Conservation (phyloP, 2,888 invertebrate genomes). For the Orthosia cruda region DNA sequence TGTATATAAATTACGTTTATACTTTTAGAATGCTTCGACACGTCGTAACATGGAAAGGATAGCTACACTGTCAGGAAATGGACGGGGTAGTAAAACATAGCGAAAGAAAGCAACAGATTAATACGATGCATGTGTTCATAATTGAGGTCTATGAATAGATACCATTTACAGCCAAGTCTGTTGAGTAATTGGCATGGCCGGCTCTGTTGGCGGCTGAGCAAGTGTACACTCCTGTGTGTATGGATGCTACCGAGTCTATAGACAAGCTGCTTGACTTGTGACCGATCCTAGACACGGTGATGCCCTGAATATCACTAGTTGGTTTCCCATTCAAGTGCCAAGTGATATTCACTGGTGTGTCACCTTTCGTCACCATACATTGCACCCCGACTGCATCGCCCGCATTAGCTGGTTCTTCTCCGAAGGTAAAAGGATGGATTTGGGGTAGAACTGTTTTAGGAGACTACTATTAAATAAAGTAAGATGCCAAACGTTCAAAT, state of each 20-base stretch:
- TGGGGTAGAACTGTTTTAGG: slow-evolving; percentile 93
- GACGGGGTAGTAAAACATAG: slow-evolving; percentile 32
- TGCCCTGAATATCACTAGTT: slow-evolving; percentile 90
- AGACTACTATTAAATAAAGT: slow-evolving; percentile 60
- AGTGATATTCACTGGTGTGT: slow-evolving; percentile 94
- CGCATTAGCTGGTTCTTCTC: slow-evolving; percentile 95
- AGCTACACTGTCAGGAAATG: slow-evolving; percentile 24
- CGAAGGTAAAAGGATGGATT: slow-evolving; percentile 95
- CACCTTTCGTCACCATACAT: slow-evolving; percentile 95
- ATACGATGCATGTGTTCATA: slow-evolving; percentile 52
- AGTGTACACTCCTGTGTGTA: slow-evolving; percentile 95
- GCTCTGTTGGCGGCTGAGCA: slow-evolving; percentile 94
- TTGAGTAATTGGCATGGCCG: slow-evolving; percentile 93
- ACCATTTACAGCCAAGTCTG: slow-evolving; percentile 94
- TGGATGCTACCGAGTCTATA: slow-evolving; percentile 94
- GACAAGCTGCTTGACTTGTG: slow-evolving; percentile 94
- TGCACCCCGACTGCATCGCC: slow-evolving; percentile 95
- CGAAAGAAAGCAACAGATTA: slow-evolving; percentile 54
- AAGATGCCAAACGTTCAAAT: slow-evolving; percentile 57
- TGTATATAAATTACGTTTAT: slow-evolving; percentile 1
- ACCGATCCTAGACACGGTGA: slow-evolving; percentile 92
- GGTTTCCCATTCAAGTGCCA: slow-evolving; percentile 94
- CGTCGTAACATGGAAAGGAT: slow-evolving; percentile 22
- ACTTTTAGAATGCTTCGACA: slow-evolving; percentile 14
- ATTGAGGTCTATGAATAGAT: slow-evolving; percentile 68